Conservation (phyloP, 2,113 vertebrate species). For the Gambusia holbrooki region DNA sequence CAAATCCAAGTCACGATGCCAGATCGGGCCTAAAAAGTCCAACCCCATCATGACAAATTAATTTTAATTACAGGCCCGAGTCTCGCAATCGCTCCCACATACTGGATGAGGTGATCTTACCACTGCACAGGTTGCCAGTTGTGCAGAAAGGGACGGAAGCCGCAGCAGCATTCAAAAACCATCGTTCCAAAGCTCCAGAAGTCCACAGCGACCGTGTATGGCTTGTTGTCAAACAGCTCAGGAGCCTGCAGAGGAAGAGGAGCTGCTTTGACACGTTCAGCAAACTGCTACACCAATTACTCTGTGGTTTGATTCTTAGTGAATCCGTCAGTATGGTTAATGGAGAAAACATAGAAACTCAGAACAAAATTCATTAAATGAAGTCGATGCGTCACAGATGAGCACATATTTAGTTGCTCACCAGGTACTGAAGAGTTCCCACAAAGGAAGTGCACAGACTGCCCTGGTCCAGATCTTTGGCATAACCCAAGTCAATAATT, state of each 20-base stretch:
- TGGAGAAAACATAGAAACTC: neutral
- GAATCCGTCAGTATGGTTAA: neutral
- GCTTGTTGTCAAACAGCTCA: slow-evolving; percentile 96
- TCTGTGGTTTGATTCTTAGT: neutral
- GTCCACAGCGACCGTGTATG: slow-evolving; percentile 94
- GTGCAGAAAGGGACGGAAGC: slow-evolving; percentile 95
- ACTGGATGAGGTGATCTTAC: slow-evolving; percentile 71
- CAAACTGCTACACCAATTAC: neutral
- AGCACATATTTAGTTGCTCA: slow-evolving; percentile 62
- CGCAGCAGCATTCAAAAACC: slow-evolving; percentile 96
- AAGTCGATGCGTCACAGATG: neutral
- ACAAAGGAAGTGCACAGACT: slow-evolving; percentile 98
- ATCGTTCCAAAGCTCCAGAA: slow-evolving; percentile 99
- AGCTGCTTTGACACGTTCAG: neutral
- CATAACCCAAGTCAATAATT: slow-evolving; percentile 98
- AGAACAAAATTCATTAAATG: neutral
- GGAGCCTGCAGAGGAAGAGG: slow-evolving; percentile 84
- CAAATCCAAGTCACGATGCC: no score
- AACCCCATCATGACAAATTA: no score
- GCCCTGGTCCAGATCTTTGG: slow-evolving; percentile 98
- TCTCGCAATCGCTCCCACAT: neutral
- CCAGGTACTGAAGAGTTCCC: slow-evolving; percentile 96
- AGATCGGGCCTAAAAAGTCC: no score
- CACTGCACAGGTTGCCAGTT: slow-evolving; percentile 96
- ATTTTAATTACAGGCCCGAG: no score